phyloP scores from a whole-genome alignment of 23 tunicate genomes.

The Botrylloides violaceus region DNA sequence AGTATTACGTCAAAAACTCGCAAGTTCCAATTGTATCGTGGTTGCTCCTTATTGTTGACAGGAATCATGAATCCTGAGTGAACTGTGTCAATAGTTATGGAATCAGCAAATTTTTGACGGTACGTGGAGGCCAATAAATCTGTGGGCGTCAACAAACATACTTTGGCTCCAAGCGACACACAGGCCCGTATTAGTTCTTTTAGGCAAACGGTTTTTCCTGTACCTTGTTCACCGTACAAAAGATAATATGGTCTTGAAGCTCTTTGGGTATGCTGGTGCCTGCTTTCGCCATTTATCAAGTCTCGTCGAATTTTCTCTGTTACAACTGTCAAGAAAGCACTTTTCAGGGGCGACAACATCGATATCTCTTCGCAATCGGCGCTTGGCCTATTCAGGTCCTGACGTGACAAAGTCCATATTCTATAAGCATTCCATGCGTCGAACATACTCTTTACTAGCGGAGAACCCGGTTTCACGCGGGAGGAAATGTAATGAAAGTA shows the following conservation, averaged over 20 bases:
- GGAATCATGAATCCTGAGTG: background rate
- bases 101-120: background rate
- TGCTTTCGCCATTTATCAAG: background rate
- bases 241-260: background rate
- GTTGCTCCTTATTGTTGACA: background rate
- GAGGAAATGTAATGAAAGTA: no score
- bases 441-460: background rate
- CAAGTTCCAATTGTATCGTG: background rate
- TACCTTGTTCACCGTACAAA: background rate
- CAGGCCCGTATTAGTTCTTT: background rate
- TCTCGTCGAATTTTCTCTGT: background rate
- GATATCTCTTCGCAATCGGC: background rate
- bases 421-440: background rate
- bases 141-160: background rate
- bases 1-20: background rate
- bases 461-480: no score
- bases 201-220: background rate
- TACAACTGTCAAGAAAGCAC: background rate
- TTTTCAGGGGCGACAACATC: background rate
- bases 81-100: background rate
- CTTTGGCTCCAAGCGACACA: background rate
- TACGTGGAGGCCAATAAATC: background rate
- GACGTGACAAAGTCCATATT: background rate
- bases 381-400: background rate
- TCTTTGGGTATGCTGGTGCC: background rate